Evolutionary conservation across 2,888 invertebrate species (phyloP).

Genomic region (Cheilosia scutellata): DNA sequence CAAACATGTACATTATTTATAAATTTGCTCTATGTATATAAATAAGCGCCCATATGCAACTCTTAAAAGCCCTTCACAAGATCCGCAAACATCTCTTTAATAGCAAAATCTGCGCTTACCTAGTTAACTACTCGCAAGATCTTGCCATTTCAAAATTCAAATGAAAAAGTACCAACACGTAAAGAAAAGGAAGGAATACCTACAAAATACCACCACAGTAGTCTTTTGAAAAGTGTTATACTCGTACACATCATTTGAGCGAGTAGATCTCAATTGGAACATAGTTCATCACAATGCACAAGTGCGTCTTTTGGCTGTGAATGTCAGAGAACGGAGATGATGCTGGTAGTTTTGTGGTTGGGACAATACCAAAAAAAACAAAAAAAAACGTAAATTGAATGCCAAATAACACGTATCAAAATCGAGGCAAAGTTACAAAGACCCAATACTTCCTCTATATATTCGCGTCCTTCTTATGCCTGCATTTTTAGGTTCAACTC

Average conservation of each 20-base stretch:
- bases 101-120: conserved; percentile 6
- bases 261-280: conserved; percentile 61
- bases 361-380: conserved; percentile 32
- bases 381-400: conserved; percentile 50
- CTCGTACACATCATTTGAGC: conserved; percentile 46
- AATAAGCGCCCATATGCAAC: conserved; percentile 11
- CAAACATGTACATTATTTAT: no score
- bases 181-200: neutral
- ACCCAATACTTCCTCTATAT: conserved; percentile 49
- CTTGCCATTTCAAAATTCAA: conserved; percentile 28
- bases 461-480: conserved; percentile 27
- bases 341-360: conserved; percentile 54
- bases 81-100: conserved; percentile 44
- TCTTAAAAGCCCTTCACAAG: conserved; percentile 58
- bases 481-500: conserved; percentile 43
- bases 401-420: conserved; percentile 72
- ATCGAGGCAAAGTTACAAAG: conserved; percentile 65
- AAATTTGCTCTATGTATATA: neutral
- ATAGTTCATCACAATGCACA: conserved; percentile 56
- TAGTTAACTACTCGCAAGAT: conserved; percentile 9
- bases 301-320: conserved; percentile 64
- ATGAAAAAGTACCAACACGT: neutral
- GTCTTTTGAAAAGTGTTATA: conserved; percentile 60
- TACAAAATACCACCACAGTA: conserved; percentile 58
- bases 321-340: conserved; percentile 47